Percentiles rank a stretch among this genome's conserved stretches.
phyloP scores from a whole-genome alignment of 92 coral and sea anemone species.

The Pocillopora grandis region DNA sequence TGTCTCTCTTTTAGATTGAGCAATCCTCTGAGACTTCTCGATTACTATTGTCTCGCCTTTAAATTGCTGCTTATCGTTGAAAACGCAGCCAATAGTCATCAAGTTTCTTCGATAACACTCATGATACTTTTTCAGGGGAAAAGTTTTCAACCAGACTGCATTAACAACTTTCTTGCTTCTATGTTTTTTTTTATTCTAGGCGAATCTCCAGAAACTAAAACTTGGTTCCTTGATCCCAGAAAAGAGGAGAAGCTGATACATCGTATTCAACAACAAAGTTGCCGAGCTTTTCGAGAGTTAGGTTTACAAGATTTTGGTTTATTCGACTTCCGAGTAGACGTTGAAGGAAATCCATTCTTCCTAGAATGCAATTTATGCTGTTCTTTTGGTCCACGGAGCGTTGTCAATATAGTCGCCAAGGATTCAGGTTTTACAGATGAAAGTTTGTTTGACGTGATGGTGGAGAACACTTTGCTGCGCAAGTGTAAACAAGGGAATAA shows the following conservation, averaged over 20 bases:
- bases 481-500: background rate
- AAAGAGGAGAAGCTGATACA: conserved; percentile 19
- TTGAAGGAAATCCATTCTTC: conserved; percentile 17
- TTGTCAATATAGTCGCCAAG: background rate
- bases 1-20: too few species aligned
- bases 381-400: conserved; percentile 14
- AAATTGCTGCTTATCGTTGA: too few species aligned
- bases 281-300: conserved; percentile 11
- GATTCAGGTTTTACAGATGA: conserved; percentile 17
- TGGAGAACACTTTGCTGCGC: conserved; percentile 17
- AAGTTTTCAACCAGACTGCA: too few species aligned
- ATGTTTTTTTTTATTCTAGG: conserved; percentile 6
- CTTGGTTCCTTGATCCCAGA: conserved; percentile 23
- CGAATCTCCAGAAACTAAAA: background rate
- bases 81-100: too few species aligned
- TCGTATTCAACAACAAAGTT: conserved; percentile 18
- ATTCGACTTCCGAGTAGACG: conserved; percentile 33
- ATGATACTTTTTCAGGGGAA: too few species aligned
- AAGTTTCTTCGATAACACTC: too few species aligned
- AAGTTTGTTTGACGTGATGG: conserved; percentile 23
- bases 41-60: too few species aligned
- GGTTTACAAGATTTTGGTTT: conserved; percentile 9
- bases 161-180: background rate
- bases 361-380: conserved; percentile 29
- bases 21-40: too few species aligned